Evolutionary conservation across 2,888 invertebrate species (phyloP).

Genomic region (Standfussiana lucernea): DNA sequence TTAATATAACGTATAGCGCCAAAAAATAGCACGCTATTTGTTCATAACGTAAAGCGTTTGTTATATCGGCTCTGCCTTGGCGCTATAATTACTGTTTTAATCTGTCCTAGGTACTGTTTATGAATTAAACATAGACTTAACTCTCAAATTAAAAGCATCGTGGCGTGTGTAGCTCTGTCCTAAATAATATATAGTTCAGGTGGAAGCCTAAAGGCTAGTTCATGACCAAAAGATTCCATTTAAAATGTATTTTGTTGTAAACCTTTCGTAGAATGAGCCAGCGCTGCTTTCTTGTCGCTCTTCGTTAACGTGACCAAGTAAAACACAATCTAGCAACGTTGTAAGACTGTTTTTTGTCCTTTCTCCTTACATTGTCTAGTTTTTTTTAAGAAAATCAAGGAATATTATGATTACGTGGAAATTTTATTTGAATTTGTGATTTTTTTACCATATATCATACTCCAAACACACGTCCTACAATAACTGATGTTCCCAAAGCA

Average conservation of each 20-base stretch:
- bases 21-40: too few relatives aligned
- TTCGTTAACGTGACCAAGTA: conserved; percentile 8
- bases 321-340: background rate
- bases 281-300: conserved; percentile 1
- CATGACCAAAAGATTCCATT: background rate
- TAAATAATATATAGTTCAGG: conserved; percentile 22
- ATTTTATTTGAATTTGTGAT: too few relatives aligned
- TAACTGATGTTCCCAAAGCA: conserved; percentile 19
- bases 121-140: background rate
- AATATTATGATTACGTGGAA: too few relatives aligned
- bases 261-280: background rate
- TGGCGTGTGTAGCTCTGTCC: background rate
- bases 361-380: background rate
- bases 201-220: conserved; percentile 12
- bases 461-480: background rate
- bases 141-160: conserved; percentile 3
- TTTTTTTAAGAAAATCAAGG: too few relatives aligned
- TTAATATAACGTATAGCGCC: too few relatives aligned
- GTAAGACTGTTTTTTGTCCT: background rate
- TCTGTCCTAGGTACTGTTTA: background rate
- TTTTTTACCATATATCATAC: too few relatives aligned
- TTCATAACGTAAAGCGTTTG: too few relatives aligned
- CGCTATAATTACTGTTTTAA: conserved; percentile 27
- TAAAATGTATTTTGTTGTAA: background rate
- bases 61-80: too few relatives aligned